Conservation (phyloP, 2,113 vertebrate species). For the Pogona vitticeps region DNA sequence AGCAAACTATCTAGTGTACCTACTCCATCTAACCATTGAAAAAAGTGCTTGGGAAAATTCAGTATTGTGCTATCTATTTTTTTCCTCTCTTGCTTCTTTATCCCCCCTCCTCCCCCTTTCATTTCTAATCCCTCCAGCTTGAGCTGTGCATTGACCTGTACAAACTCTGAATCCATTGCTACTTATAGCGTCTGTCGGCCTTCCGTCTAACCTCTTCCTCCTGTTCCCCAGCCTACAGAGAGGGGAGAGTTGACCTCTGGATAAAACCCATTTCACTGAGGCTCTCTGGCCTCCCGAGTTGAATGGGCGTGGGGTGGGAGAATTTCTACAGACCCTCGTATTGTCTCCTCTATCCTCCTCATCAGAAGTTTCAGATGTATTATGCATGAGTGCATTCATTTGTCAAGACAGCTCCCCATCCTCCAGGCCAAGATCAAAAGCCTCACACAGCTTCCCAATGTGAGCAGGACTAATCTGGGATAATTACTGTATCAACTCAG, state of each 20-base stretch:
- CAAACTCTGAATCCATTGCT: background rate
- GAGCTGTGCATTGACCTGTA: constrained; percentile 40
- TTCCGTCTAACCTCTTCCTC: constrained; percentile 34
- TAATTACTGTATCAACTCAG: constrained; percentile 73
- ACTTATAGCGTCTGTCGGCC: constrained; percentile 33
- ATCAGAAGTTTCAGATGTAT: constrained; percentile 61
- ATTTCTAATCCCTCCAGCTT: constrained; percentile 31
- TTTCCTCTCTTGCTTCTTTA: background rate
- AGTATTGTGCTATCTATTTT: background rate
- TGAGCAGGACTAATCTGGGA: constrained; percentile 69
- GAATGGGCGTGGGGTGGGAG: constrained; percentile 45
- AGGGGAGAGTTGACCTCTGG: constrained; percentile 51
- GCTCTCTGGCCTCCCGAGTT: constrained; percentile 26
- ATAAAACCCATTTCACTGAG: constrained; percentile 52
- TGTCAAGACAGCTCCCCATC: constrained; percentile 64
- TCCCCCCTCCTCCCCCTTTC: background rate
- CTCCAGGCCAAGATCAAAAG: constrained; percentile 64
- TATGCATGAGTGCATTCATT: constrained; percentile 70
- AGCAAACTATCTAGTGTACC: background rate
- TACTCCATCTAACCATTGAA: too few species aligned
- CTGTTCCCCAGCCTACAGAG: constrained; percentile 24
- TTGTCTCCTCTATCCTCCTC: constrained; percentile 58
- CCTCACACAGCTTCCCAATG: constrained; percentile 71
- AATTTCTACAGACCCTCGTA: constrained; percentile 49
- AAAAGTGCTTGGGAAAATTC: background rate